Evolutionary conservation across 2,888 invertebrate genomes (phyloP).

Genomic region (Eucriotettix oculatus): DNA sequence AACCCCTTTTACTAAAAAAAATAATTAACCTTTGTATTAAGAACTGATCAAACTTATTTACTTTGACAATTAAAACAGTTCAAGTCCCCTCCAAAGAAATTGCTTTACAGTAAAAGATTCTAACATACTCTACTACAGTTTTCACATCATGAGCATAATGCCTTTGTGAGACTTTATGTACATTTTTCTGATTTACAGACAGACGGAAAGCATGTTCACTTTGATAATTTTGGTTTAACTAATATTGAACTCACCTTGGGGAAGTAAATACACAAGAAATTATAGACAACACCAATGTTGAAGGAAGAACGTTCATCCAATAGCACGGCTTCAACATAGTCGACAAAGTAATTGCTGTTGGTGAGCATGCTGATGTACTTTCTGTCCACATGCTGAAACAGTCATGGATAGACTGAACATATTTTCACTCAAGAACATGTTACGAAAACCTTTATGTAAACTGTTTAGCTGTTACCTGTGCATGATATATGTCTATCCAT

Average conservation of each 20-base stretch:
- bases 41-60: too few species aligned
- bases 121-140: too few species aligned
- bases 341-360: conserved; percentile 67
- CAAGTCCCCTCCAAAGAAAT: too few species aligned
- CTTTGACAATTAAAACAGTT: too few species aligned
- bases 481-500: conserved; percentile 76
- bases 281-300: conserved; percentile 68
- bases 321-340: conserved; percentile 80
- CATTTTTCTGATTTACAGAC: too few species aligned
- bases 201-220: too few species aligned
- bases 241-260: conserved; percentile 48
- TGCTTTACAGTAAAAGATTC: too few species aligned
- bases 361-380: conserved; percentile 68
- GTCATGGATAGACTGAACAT: not conserved
- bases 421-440: not conserved
- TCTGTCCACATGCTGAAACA: conserved; percentile 50
- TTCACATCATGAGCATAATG: too few species aligned
- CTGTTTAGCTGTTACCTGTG: conserved; percentile 35
- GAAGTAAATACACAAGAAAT: conserved; percentile 76
- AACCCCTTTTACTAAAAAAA: too few species aligned
- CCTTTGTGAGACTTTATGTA: too few species aligned
- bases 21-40: too few species aligned
- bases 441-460: conserved; percentile 10
- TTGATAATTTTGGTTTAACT: not conserved
- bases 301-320: conserved; percentile 74